Evolutionary conservation across 2,888 invertebrate species (phyloP), one percentile per base, ranked within the genome.

Genomic region (Agrotis exclamationis): DNA sequence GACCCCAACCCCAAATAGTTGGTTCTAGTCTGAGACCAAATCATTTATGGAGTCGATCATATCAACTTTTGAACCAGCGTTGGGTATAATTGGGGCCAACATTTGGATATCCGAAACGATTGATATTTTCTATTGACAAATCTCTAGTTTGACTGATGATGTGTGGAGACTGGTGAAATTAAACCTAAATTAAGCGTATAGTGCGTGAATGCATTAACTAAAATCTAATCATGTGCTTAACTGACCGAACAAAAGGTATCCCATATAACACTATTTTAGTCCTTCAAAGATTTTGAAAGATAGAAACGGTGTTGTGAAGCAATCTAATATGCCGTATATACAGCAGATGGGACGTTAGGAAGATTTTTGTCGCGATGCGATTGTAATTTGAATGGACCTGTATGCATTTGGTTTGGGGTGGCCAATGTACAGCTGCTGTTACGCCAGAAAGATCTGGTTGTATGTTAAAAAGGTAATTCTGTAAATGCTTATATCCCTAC

Each of bases 131-230:
- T 64, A 64, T 20, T 0, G 20, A 18, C 67, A 13, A 47, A 20
- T 22, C 18, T 20, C 39, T 54, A 44, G 13, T 28, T 11, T 60
- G 47, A n/a, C 18, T 57, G 33, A n/a, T 14, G 18, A 51, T 45
- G 2, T 45, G 50, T 70, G 28, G 2, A 24, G 2, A 20, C 7
- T 28, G 33, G 33, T 72, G 72, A 70, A 62, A 54, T 62, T 71
- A 56, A 22, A 44, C 22, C 44, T 56, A 73, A 14, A 62, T n/a
- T 73, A 73, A 71, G 74, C 71, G 59, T 71, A 24, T 44, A n/a
- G 14, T 50, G 50, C 66, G 14, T 45, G 28, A 28, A 18, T 51
- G 33, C 45, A 16, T 22, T 70, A 57, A 51, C 53, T 20, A 72
- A 62, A 18, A 74, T 50, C 28, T 33, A 9, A 33, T 28, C 28